Base-by-base conservation (phyloP, 2,113 vertebrate genomes). In the Galbula dea region DNA sequence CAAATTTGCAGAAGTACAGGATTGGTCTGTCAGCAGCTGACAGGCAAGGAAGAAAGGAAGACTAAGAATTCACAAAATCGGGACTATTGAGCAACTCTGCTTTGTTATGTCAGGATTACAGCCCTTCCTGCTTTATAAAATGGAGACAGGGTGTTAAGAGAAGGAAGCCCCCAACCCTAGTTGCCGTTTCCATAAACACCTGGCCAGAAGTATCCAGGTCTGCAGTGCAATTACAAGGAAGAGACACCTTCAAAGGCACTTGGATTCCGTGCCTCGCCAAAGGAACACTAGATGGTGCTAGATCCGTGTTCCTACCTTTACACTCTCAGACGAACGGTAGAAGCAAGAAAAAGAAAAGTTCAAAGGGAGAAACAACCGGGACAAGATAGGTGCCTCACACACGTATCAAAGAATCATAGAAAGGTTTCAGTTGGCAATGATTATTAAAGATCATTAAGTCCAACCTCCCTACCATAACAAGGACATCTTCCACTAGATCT, bases 201-300 rank as follows among this genome's bases (percentile, higher is more conserved):
- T 63, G 24, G 73, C 36, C 27, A 45, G 12, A 67, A 58, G 15
- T 4, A 36, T 18, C 62, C 9, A 27, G 11, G 6, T 61, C 78
- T 58, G 29, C 24, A 20, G 8, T 55, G 48, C 27, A 51, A 39
- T 15, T 23, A 29, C 21, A 88, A 46, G 22, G 57, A 41, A 59
- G 30, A 21, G 16, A 27, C 15, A 39, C 19, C 46, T 66, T 51
- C 3, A 52, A 46, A 80, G 48, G 61, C 34, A 49, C 23, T 67
- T 51, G 3, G 7, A 45, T 13, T 36, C 29, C 15, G 12, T 48
- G 48, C 8, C 55, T 21, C 41, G 19, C 32, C 20, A 16, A 67
- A 83, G 20, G 27, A 48, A 90, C 97, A 39, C 94, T 97, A 96
- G 96, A 78, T 96, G 96, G 96, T 91, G 93, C 95, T 93, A 83